Evolutionary conservation across 2,113 vertebrate genomes (phyloP).

Genomic region (Phoxinus phoxinus): DNA sequence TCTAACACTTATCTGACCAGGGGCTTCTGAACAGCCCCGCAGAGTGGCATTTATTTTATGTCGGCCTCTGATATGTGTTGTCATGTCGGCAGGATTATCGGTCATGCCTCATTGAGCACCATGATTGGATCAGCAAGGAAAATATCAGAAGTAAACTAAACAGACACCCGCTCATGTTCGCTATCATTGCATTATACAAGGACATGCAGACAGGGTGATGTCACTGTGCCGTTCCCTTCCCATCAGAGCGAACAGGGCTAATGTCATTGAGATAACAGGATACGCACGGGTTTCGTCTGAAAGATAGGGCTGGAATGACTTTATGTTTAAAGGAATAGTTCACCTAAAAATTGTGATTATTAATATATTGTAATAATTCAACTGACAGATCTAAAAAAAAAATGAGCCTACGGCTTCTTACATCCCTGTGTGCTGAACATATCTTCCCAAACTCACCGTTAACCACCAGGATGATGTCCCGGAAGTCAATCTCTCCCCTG

Average conservation of each 20-base stretch:
- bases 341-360: not conserved
- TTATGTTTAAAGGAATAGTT: conserved; percentile 5
- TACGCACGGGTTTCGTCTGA: not conserved
- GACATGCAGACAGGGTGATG: conserved; percentile 40
- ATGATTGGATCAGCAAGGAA: conserved; percentile 75
- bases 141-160: conserved; percentile 73
- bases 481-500: conserved; percentile 95
- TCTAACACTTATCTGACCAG: not conserved
- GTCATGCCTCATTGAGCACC: conserved; percentile 72
- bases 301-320: conserved; percentile 1
- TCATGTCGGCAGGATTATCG: conserved; percentile 67
- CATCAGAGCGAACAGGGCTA: conserved; percentile 10
- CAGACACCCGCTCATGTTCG: conserved; percentile 69
- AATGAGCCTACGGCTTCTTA: not conserved
- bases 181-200: conserved; percentile 44
- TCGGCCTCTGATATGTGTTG: conserved; percentile 58
- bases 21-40: not conserved
- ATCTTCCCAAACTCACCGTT: conserved; percentile 84
- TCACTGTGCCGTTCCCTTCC: conserved; percentile 34
- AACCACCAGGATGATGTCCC: conserved; percentile 93
- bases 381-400: not conserved
- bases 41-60: conserved; percentile 49
- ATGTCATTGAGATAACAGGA: conserved; percentile 32
- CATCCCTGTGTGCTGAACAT: not conserved
- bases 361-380: not conserved